These are phyloP conservation scores for Steatornis caripensis DNA, from an alignment of 2,113 vertebrate species.

Conservation along the genomic window DNA sequence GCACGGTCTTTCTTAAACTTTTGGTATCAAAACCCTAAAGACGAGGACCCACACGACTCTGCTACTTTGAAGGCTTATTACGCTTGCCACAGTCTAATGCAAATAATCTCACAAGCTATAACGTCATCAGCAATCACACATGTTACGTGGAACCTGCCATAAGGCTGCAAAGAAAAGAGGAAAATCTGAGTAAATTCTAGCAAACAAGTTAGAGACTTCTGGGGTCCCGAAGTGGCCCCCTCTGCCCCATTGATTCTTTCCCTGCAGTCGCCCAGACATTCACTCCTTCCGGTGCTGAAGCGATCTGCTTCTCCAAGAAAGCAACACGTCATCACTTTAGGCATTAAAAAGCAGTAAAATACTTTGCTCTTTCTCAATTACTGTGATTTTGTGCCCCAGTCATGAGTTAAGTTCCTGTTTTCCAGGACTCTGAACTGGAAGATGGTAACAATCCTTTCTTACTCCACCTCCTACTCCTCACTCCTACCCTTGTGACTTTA, in stretches of 20 bases:
- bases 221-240: background rate
- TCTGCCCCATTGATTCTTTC: background rate
- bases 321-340: rapidly evolving
- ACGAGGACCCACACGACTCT: background rate
- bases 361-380: background rate
- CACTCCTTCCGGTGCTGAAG: background rate
- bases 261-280: background rate
- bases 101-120: background rate
- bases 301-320: background rate
- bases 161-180: background rate
- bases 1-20: background rate
- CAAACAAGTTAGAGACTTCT: background rate
- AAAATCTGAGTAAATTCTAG: background rate
- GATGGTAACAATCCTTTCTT: background rate
- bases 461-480: background rate
- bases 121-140: background rate
- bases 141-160: background rate
- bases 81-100: background rate
- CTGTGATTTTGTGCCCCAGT: background rate
- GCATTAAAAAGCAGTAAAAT: background rate
- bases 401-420: background rate
- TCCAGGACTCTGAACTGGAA: background rate
- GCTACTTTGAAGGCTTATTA: background rate
- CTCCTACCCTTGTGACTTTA: background rate
- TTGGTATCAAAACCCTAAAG: background rate